These are phyloP conservation scores for Metacarcinus magister DNA, from an alignment of 2,888 invertebrate genomes.

Conservation along the genomic window DNA sequence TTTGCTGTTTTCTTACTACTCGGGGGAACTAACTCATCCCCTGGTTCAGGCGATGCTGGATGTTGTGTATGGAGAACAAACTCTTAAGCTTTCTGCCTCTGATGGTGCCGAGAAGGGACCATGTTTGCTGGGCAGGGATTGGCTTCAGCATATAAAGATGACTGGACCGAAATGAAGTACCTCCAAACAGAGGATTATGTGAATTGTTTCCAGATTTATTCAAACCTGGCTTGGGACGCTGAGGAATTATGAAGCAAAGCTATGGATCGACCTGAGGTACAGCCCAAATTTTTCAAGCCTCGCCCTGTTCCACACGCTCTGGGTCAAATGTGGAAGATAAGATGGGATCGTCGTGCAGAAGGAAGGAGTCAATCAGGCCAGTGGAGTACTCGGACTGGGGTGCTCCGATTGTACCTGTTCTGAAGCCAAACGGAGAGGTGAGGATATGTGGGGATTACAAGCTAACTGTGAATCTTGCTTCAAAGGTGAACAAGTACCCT, in stretches of 20 bases:
- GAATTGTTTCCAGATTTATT: neutral
- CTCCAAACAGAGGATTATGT: neutral
- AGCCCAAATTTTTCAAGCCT: neutral
- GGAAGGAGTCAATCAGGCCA: too few relatives aligned
- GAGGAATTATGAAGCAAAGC: too few relatives aligned
- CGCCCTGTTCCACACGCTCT: conserved; percentile 16
- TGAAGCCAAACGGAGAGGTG: too few relatives aligned
- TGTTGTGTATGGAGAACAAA: too few relatives aligned
- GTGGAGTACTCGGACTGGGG: conserved; percentile 10
- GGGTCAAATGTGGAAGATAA: neutral
- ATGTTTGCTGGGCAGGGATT: too few relatives aligned
- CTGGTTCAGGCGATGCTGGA: too few relatives aligned
- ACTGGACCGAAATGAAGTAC: neutral
- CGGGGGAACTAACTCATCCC: too few relatives aligned
- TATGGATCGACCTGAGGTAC: neutral
- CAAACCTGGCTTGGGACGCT: too few relatives aligned
- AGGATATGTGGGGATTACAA: conserved; percentile 45
- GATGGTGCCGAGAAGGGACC: too few relatives aligned
- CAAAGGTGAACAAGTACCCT: conserved; percentile 20
- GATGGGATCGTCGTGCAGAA: neutral
- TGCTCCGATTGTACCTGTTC: conserved; percentile 19
- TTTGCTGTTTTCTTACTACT: too few relatives aligned
- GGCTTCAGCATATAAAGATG: neutral
- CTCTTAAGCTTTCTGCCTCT: too few relatives aligned
- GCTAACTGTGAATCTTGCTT: conserved; percentile 28